Base-by-base conservation (phyloP, 2,113 vertebrate genomes). In the Osmerus mordax region DNA sequence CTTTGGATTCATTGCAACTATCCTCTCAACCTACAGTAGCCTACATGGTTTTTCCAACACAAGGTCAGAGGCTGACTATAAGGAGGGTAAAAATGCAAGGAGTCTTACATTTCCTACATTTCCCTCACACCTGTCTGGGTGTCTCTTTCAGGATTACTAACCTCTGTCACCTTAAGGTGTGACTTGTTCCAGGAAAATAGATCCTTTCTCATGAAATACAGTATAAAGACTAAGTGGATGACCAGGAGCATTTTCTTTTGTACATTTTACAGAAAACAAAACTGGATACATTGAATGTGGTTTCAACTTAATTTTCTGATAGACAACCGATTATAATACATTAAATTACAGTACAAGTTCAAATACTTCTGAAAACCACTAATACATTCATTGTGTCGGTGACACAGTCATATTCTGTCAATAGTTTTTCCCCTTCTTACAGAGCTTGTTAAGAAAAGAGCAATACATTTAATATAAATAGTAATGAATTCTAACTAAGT, bases 341-440 rank as follows among this genome's bases (percentile, higher is more conserved):
- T 2, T 5, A 58, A 53, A 25, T n/a, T 70, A 41, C 36, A 61
- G 65, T 29, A 56, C 32, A 62, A 25, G 3, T 53, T 65, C 3
- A 4, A 61, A 58, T 75, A n/a, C 70, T 19, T 70, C 62, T 69
- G 67, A 67, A 52, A 61, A 66, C 47, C 56, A 25, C 64, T 73
- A 54, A 72, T 65, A 74, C 76, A 79, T 74, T 78, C 62, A 58
- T 58, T 23, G 64, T 14, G 61, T 81, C 70, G 14, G 76, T 59
- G 58, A 76, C 83, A 84, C 83, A 84, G 87, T 89, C 83, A 83
- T 51, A 41, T 68, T 78, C 85, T 84, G 79, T 83, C 79, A 75
- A 47, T 51, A 23, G 71, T 54, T 79, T 66, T 1, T 32, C 67
- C 68, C 52, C 3, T 52, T 25, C 29, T 73, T 28, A 21, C 16